These are phyloP conservation scores for Drosophila meridiana DNA, from an alignment of 2,888 invertebrate genomes.

Conservation along the genomic window DNA sequence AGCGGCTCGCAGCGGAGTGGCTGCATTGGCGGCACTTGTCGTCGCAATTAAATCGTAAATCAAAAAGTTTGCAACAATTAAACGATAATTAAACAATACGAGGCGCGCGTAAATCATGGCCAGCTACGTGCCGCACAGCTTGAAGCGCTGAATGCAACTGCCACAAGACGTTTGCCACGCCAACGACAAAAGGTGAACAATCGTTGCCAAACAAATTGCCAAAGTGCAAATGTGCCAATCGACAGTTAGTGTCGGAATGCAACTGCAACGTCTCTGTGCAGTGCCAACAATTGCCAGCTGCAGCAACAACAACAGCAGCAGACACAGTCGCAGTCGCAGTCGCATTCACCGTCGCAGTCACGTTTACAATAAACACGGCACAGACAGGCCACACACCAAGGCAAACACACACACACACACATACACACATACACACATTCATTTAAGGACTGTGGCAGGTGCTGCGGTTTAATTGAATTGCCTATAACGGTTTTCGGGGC, in stretches of 20 bases:
- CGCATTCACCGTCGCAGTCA: constrained; percentile 60
- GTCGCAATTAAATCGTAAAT: constrained; percentile 78
- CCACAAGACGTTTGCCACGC: constrained; percentile 21
- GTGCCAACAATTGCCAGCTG: constrained; percentile 31
- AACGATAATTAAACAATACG: constrained; percentile 76
- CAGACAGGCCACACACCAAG: constrained; percentile 24
- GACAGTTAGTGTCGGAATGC: constrained; percentile 65
- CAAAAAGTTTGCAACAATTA: constrained; percentile 76
- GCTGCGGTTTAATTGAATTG: constrained; percentile 75
- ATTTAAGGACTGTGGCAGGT: constrained; percentile 43
- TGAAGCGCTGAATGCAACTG: constrained; percentile 37
- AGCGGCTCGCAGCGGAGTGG: constrained; percentile 22
- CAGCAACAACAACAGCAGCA: constrained; percentile 49
- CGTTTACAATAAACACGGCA: constrained; percentile 72
- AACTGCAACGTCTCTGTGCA: constrained; percentile 17
- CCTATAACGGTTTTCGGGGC: constrained; percentile 9
- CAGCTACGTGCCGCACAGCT: constrained; percentile 34
- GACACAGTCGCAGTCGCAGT: constrained; percentile 51
- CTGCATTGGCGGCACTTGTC: constrained; percentile 62
- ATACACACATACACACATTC: constrained; percentile 23
- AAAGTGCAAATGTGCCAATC: constrained; percentile 79
- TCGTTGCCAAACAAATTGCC: constrained; percentile 59
- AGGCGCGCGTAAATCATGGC: constrained; percentile 72
- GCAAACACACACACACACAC: constrained; percentile 16
- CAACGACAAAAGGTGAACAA: constrained; percentile 40